These are phyloP conservation scores for Helicolenus hilgendorfi DNA, from an alignment of 2,797 vertebrate species.

Conservation along the genomic window DNA sequence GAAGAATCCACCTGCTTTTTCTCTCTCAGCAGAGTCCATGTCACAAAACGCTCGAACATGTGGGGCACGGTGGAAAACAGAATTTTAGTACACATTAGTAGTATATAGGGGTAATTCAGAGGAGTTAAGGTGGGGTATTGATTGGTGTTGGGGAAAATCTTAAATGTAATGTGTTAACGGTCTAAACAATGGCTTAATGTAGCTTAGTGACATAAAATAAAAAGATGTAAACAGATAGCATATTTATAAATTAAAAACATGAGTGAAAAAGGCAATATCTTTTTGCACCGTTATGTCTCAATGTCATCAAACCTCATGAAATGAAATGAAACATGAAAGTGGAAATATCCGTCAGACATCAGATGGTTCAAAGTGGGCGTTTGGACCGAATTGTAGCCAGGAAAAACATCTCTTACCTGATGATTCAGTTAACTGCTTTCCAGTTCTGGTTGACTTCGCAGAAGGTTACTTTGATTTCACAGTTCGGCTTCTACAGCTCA, in stretches of 20 bases:
- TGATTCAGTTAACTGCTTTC: background rate
- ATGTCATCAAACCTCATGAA: background rate
- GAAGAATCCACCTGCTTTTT: conserved; percentile 5
- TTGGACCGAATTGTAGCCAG: background rate
- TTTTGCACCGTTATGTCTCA: background rate
- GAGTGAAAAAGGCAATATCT: background rate
- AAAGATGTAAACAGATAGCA: background rate
- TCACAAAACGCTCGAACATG: background rate
- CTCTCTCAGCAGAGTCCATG: background rate
- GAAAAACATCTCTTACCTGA: conserved; percentile 7
- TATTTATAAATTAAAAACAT: background rate
- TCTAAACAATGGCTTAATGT: background rate
- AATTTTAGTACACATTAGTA: background rate
- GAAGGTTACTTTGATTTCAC: conserved; percentile 1
- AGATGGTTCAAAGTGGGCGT: conserved; percentile 1
- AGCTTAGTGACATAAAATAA: background rate
- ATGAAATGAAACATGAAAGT: conserved; percentile 1
- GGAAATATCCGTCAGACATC: conserved; percentile 10
- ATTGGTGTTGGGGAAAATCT: background rate
- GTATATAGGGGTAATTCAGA: background rate
- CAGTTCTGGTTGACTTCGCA: background rate
- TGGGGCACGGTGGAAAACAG: background rate
- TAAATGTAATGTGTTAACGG: background rate
- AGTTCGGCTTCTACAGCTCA: background rate
- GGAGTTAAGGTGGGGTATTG: too few relatives aligned